Evolutionary conservation across 2,113 vertebrate species (phyloP), one percentile per base, ranked within the genome.

Genomic region (Eublepharis macularius): DNA sequence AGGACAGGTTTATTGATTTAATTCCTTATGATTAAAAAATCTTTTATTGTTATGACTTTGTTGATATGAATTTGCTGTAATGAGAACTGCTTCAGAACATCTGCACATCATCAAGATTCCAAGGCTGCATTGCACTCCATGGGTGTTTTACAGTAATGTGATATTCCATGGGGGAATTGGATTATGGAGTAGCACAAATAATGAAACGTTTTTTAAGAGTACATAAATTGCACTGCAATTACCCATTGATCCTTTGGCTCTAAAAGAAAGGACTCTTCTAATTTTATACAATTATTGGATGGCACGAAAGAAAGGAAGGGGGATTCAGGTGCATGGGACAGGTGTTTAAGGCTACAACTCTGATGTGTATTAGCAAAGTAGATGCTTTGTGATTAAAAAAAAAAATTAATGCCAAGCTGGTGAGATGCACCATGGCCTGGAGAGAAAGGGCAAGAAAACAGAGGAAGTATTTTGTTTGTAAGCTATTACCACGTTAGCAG

Each of bases 401-500:
- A 87, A 83, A 89, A 90, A 94, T 94, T 94, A 94, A 94, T 92
- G 74, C 78, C 86, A 93, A 49, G 86, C 84, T 88, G 73, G 41
- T 89, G 85, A 84, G 78, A 8, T 90, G 69, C 90, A 83, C 87
- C 79, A 80, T 65, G 94, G 86, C 81, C 91, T 85, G 82, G 86
- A 26, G n/a, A 85, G 86, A 93, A 92, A 88, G 83, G 84, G 86
- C 82, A 29, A 14, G 41, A 19, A 47, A n/a, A 17, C 79, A 70
- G 36, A 68, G 49, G 41, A 19, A 36, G 36, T 77, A 2, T 77
- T 93, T 94, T 95, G 93, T 96, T 96, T 95, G 95, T 95, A 96
- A 96, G 96, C 95, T 94, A 80, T 87, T 78, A 78, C 89, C 83
- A 70, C 87, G 88, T 91, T 91, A 94, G 95, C 92, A 93, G 91